Evolutionary conservation across 2,113 vertebrate species (phyloP), one percentile per base, ranked within the genome.

Genomic region (Hemicordylus capensis): DNA sequence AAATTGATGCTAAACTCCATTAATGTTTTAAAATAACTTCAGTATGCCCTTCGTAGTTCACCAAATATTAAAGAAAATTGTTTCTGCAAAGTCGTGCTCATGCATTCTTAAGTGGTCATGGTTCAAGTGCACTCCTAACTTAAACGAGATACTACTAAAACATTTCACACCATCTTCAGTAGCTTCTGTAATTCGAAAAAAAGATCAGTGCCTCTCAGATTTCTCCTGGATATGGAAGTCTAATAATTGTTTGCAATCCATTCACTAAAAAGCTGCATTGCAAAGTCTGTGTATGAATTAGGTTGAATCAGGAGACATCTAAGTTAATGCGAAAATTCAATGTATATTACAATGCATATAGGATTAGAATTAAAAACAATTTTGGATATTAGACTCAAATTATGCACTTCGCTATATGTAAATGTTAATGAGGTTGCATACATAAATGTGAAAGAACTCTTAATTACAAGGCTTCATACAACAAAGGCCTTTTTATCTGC

Each of bases 111-210:
- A 79, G 39, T 20, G 0, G 76, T 88, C 3, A n/a, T 42, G 81
- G 2, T 83, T 90, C 46, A 70, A 61, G 28, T 64, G 10, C 44
- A 48, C 44, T 80, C 17, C 61, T 66, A 80, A 51, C 44, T 51
- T 80, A 72, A 73, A 51, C 24, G 34, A 76, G 17, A 56, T 31
- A 51, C 14, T 51, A 64, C 79, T 12, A 42, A 85, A 93, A 6
- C 85, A 63, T 82, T 85, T 66, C 81, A 70, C 72, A 1, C 76
- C 26, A 63, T 0, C 26, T 63, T 0, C 59, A 54, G 56, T 80
- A 1, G 87, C 46, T 91, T 79, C 90, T 58, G 9, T 58, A 86
- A 77, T 82, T 73, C 31, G 85, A 87, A 89, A 4, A 81, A 90
- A 89, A 17, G 61, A 20, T 14, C 79, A 42, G 22, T 72, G 6